These are phyloP conservation scores for Corbicula japonica DNA, from an alignment of 2,888 invertebrate genomes.

Conservation along the genomic window DNA sequence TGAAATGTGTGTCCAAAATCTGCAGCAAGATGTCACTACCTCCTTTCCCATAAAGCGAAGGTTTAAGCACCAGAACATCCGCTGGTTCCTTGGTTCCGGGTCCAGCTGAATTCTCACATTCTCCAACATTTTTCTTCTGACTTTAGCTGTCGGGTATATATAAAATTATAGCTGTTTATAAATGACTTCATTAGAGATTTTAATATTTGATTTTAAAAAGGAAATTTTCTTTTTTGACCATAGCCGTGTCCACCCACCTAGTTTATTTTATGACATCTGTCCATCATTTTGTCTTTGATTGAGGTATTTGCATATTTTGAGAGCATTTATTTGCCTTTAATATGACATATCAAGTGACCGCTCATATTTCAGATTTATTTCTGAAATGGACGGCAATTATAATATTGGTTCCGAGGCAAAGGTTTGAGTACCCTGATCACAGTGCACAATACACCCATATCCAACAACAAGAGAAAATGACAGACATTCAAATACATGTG, in stretches of 20 bases:
- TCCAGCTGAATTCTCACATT: too few relatives aligned
- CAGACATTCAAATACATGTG: conserved; percentile 35
- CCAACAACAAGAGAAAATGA: conserved; percentile 23
- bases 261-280: conserved; percentile 40
- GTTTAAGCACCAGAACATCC: too few relatives aligned
- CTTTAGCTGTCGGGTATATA: too few relatives aligned
- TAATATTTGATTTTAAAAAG: too few relatives aligned
- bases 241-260: conserved; percentile 11
- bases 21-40: too few relatives aligned
- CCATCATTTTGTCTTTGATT: conserved; percentile 3
- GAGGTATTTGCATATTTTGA: conserved; percentile 48
- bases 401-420: conserved; percentile 12
- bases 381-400: conserved; percentile 36
- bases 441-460: conserved; percentile 27
- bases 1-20: too few relatives aligned
- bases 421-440: conserved; percentile 23
- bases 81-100: too few relatives aligned
- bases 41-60: too few relatives aligned
- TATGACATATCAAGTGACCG: conserved; percentile 52
- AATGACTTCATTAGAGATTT: too few relatives aligned
- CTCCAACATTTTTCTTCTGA: too few relatives aligned
- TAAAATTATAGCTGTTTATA: too few relatives aligned
- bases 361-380: conserved; percentile 49
- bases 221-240: too few relatives aligned
- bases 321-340: conserved; percentile 61